Percentiles rank a stretch among this genome's conserved stretches.
Conservation (phyloP, 2,113 vertebrate species). For the Gila orcuttii region DNA sequence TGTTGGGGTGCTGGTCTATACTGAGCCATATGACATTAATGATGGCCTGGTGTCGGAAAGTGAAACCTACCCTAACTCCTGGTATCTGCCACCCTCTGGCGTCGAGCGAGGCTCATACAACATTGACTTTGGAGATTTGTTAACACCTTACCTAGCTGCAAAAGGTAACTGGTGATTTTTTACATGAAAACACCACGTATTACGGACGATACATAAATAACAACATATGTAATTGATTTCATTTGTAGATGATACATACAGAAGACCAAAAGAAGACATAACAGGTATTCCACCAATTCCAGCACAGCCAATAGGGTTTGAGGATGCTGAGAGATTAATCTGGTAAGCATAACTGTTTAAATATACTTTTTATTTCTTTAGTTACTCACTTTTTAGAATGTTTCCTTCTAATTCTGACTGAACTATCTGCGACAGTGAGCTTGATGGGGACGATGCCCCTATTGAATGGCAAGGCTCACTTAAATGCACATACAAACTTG, state of each 20-base stretch:
- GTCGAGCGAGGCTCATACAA: conserved; percentile 83
- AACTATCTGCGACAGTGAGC: conserved; percentile 68
- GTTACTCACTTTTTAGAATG: background rate
- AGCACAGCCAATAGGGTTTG: conserved; percentile 87
- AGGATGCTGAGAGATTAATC: conserved; percentile 82
- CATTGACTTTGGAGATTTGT: conserved; percentile 77
- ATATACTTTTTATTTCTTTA: background rate
- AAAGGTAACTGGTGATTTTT: conserved; percentile 61
- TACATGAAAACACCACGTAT: background rate
- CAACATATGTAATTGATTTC: background rate
- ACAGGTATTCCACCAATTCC: conserved; percentile 83
- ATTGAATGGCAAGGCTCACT: conserved; percentile 78
- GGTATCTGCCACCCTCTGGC: conserved; percentile 84
- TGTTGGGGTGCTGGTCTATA: conserved; percentile 86
- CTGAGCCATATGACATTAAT: conserved; percentile 86
- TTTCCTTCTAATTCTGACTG: background rate
- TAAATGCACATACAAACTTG: conserved; percentile 80
- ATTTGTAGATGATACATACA: conserved; percentile 76
- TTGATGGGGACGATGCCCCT: conserved; percentile 68
- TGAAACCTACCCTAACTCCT: conserved; percentile 86
- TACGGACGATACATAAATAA: background rate
- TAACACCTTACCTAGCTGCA: conserved; percentile 86
- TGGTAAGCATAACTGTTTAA: conserved; percentile 74
- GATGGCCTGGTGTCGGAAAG: conserved; percentile 74
- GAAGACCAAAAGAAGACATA: conserved; percentile 67